These are phyloP conservation scores for Nipponia nippon DNA, from an alignment of 2,113 vertebrate species.

Conservation along the genomic window DNA sequence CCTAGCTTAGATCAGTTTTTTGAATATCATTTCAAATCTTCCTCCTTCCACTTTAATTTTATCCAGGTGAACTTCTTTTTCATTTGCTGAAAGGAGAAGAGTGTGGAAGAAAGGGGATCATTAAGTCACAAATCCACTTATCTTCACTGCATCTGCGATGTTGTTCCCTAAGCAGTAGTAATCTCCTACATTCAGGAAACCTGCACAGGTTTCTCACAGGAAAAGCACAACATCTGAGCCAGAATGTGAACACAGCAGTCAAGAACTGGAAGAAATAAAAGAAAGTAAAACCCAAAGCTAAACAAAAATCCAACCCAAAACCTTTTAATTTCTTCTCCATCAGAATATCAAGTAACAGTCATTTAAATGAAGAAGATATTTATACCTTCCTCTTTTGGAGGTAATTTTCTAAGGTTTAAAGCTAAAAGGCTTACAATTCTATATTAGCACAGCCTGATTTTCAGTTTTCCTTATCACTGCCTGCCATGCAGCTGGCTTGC, in stretches of 20 bases:
- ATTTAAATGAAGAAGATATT: conserved; percentile 22
- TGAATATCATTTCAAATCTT: neutral
- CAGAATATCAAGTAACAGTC: neutral
- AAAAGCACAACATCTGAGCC: neutral
- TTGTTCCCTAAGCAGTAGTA: neutral
- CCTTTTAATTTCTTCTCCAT: neutral
- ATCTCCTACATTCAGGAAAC: neutral
- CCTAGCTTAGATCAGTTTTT: neutral
- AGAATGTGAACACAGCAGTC: neutral
- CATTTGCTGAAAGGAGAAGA: neutral
- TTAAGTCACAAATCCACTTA: conserved; percentile 32
- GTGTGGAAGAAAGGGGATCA: neutral
- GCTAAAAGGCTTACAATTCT: conserved; percentile 2
- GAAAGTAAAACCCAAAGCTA: neutral
- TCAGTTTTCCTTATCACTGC: conserved; percentile 51
- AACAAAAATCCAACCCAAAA: neutral
- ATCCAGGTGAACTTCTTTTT: neutral
- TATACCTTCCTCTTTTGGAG: neutral
- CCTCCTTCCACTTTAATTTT: neutral
- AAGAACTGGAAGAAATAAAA: neutral
- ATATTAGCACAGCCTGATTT: conserved; percentile 21
- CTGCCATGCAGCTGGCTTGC: conserved; percentile 36
- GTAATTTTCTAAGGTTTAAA: conserved; percentile 17
- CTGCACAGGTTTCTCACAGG: neutral
- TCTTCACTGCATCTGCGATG: conserved; percentile 1